Percentiles rank a stretch among this genome's conserved stretches.
These are phyloP conservation scores for Sebastes glaucus DNA, from an alignment of 2,797 vertebrate genomes.

Conservation along the genomic window DNA sequence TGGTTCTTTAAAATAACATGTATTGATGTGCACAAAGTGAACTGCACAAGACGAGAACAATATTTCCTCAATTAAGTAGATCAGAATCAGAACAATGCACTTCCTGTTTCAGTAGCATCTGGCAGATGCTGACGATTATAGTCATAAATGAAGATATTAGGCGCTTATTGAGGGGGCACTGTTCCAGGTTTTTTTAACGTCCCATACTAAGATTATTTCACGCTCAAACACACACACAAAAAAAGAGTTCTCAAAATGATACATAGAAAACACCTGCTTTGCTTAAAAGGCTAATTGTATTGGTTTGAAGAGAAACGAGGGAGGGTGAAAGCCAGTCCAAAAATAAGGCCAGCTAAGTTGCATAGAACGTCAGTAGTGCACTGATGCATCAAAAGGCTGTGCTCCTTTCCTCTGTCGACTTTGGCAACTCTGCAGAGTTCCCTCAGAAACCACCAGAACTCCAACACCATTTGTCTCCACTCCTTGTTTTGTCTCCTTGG, in stretches of 20 bases:
- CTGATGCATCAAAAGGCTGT: conserved; percentile 75
- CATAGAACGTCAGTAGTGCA: conserved; percentile 91
- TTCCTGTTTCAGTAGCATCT: conserved; percentile 26
- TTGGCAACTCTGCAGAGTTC: conserved; percentile 64
- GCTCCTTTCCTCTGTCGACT: conserved; percentile 73
- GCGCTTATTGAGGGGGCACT: conserved; percentile 31
- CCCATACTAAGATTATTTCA: conserved; percentile 20
- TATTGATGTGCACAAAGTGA: conserved; percentile 11
- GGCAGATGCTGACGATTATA: conserved; percentile 8
- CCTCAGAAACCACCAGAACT: conserved; percentile 64
- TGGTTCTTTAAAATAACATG: conserved; percentile 11
- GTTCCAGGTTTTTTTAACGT: conserved; percentile 55
- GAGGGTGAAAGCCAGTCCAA: conserved; percentile 72
- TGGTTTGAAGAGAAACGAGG: conserved; percentile 49
- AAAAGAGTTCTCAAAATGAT: conserved; percentile 34
- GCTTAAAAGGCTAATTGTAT: conserved; percentile 71
- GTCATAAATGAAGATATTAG: neutral
- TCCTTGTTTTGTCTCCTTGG: conserved; percentile 44
- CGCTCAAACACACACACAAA: conserved; percentile 31
- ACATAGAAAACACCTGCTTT: conserved; percentile 73
- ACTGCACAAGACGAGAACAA: neutral
- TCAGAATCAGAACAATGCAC: neutral
- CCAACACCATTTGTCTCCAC: conserved; percentile 43
- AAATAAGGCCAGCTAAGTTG: conserved; percentile 92
- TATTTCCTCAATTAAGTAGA: neutral